A percentile compares a stretch with the other conserved stretches of the same genome.
Evolutionary conservation across 2,888 invertebrate genomes (phyloP).

Genomic region (Lobophora halterata): DNA sequence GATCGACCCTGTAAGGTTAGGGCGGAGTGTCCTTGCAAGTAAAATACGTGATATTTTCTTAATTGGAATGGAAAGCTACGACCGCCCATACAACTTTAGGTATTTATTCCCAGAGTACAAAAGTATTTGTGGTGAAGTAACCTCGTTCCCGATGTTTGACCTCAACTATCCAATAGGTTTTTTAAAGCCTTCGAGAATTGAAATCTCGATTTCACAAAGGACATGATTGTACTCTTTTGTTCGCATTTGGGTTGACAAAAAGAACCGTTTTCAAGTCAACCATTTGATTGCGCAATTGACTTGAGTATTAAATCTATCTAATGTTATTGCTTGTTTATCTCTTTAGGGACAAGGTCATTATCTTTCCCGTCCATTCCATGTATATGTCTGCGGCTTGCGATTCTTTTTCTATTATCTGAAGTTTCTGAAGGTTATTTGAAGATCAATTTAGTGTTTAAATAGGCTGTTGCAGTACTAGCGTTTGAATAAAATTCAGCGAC

Average conservation of each 20-base stretch:
- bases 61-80: conserved; percentile 26
- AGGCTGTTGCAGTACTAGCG: not conserved
- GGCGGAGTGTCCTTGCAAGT: conserved; percentile 27
- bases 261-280: conserved; percentile 35
- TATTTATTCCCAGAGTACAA: conserved; percentile 17
- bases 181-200: conserved; percentile 20
- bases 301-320: conserved; percentile 29
- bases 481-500: not conserved
- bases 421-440: conserved; percentile 11
- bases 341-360: conserved; percentile 19
- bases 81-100: conserved; percentile 15
- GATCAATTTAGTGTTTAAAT: conserved; percentile 4
- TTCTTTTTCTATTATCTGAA: not conserved
- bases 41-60: conserved; percentile 22
- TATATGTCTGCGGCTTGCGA: conserved; percentile 3
- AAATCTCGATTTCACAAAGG: conserved; percentile 20
- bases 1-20: conserved; percentile 28
- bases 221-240: conserved; percentile 23
- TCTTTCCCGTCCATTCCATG: conserved; percentile 14
- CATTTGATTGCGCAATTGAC: conserved; percentile 33
- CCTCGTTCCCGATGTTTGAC: conserved; percentile 48
- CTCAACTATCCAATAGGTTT: conserved; percentile 31
- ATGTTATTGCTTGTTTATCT: conserved; percentile 25
- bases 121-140: conserved; percentile 27
- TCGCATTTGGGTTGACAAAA: conserved; percentile 34